Evolutionary conservation across 2,888 invertebrate genomes (phyloP).

Genomic region (Chouioia cunea): DNA sequence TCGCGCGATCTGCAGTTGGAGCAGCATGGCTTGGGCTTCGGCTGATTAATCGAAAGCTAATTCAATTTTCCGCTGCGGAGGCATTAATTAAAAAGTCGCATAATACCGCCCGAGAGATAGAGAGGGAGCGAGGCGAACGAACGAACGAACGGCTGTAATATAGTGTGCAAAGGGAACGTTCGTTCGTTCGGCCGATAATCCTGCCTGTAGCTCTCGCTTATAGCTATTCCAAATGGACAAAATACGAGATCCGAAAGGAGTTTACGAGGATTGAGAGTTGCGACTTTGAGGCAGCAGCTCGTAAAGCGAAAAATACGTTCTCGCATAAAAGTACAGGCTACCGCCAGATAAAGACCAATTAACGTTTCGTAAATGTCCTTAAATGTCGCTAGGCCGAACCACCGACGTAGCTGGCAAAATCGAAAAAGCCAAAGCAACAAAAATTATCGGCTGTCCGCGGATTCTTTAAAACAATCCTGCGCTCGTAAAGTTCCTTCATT

Average conservation of each 20-base stretch:
- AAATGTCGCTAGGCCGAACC: slow-evolving; percentile 32
- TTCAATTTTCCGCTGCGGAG: slow-evolving; percentile 58
- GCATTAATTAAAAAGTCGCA: slow-evolving; percentile 60
- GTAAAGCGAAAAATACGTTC: slow-evolving; percentile 42
- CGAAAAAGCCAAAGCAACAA: slow-evolving; percentile 50
- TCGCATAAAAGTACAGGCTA: slow-evolving; percentile 33
- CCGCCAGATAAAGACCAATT: slow-evolving; percentile 44
- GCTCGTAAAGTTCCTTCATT: slow-evolving; percentile 67
- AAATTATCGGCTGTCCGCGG: slow-evolving; percentile 60
- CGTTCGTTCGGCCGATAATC: slow-evolving; percentile 34
- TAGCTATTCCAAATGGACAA: slow-evolving; percentile 32
- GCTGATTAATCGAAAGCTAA: slow-evolving; percentile 65
- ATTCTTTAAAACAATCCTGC: slow-evolving; percentile 65
- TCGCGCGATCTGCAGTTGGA: slow-evolving; percentile 31
- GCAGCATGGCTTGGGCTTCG: slow-evolving; percentile 26
- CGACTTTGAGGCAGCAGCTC: slow-evolving; percentile 19
- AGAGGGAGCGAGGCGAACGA: too few relatives aligned
- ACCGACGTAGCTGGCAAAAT: slow-evolving; percentile 31
- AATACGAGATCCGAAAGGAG: slow-evolving; percentile 34
- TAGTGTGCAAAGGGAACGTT: too few relatives aligned
- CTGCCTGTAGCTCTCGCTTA: not conserved
- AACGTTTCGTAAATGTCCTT: slow-evolving; percentile 42
- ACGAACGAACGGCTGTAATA: slow-evolving; percentile 1
- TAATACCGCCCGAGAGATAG: slow-evolving; percentile 9
- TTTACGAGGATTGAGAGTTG: slow-evolving; percentile 37